Base-by-base conservation (phyloP, 2,113 vertebrate genomes). In the Pterophyllum scalare region DNA sequence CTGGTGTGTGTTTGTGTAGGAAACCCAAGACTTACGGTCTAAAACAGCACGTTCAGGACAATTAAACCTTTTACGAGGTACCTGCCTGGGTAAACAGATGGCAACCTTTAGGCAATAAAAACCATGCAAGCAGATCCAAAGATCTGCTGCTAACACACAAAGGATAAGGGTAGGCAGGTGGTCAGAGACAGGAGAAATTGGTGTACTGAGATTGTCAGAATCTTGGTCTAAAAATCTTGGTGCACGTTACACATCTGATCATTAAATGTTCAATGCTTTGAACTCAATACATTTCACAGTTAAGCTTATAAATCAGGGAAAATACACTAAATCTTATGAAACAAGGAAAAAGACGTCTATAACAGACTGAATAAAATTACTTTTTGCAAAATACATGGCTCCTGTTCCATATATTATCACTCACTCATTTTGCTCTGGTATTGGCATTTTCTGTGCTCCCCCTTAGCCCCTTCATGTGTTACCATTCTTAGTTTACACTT, bases 51-150 rank as follows among this genome's bases (percentile, higher is more conserved):
- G 54, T 75, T 75, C 31, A 8, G 65, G 65, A 70, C 65, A 70
- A 70, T 70, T 70, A 70, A 70, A 28, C 43, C 28, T 70, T 31
- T 70, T 70, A 70, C 17, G 17, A 70, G 43, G 43, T 70, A 52
- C 43, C 43, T 70, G 17, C 24, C 43, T 31, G 43, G 10, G 65
- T 19, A 70, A 70, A 17, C 40, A 70, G 43, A 31, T 31, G 65
- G 65, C 43, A 70, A 70, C 65, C 65, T 70, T 52, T 20, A 70
- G 43, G 65, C 10, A 0, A 52, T 70, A 70, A 70, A 70, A 26
- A 20, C 10, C 49, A 52, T 70, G 17, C 0, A 10, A 70, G 43
- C 43, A 70, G 43, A 70, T 70, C 49, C 43, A 28, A 49, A 52
- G 24, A 28, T 28, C 43, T 70, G 65, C 65, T 52, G 43, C 65